Evolutionary conservation across 2,797 vertebrate genomes (phyloP), one percentile per base, ranked within the genome.

Genomic region (Buphagus erythrorhynchus): DNA sequence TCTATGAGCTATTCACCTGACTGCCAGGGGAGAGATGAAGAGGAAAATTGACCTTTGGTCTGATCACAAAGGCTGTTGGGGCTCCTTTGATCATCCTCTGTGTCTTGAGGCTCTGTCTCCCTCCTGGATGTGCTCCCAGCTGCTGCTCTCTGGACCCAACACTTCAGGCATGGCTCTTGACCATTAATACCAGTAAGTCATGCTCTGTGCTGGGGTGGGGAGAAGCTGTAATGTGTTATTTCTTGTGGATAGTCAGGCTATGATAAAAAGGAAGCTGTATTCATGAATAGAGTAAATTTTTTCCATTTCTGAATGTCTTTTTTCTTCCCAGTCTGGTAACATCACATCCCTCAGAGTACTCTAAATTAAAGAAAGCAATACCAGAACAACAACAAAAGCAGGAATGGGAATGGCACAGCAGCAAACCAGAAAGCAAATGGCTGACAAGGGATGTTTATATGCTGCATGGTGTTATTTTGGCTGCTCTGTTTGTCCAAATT

Each of bases 401-500:
- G 79, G 28, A 89, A 74, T 51, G 72, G 5, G n/a, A 84, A 71
- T 36, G 61, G 67, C 72, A 76, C 31, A 11, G 65, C 22, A 86
- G 80, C 52, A 81, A 85, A 90, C 62, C 25, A 65, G 66, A 79
- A 72, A 95, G 63, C 61, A 94, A 96, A 95, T 54, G 71, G 77
- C 61, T 94, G 73, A 68, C 45, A 58, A 87, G 55, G 74, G 90
- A 85, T 91, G 78, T 80, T 95, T 85, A 21, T 87, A 7, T 5
- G 4, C 85, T 1, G 1, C 25, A 36, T 0, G 0, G 36, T 69
- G 73, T 84, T 95, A 68, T 88, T 95, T 95, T 46, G 88, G 61
- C 74, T 90, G 67, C n/a, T 89, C 38, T 76, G 51, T 59, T 82
- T 88, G 68, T 85, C 72, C 81, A 86, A 84, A 94, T 85, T 49